phyloP scores from a whole-genome alignment of 2,888 invertebrate genomes.

The Alsophila aescularia region DNA sequence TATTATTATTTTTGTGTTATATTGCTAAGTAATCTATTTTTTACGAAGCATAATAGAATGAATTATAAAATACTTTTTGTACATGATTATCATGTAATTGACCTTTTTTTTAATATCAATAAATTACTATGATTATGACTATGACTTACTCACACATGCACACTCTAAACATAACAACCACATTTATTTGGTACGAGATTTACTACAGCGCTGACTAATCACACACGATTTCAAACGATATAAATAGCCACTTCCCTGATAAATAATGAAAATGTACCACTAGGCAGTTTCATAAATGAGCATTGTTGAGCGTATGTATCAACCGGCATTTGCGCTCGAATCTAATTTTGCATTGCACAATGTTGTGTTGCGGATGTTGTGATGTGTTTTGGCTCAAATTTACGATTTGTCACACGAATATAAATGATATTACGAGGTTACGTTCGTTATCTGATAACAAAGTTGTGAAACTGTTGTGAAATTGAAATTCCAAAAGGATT shows the following conservation, averaged over 20 bases:
- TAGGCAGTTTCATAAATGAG: conserved; percentile 30
- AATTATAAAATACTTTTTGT: no score
- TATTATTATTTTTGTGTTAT: no score
- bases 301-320: conserved; percentile 36
- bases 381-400: conserved; percentile 8
- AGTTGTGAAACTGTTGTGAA: neutral
- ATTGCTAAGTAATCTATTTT: no score
- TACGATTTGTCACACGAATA: conserved; percentile 3
- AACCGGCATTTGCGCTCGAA: conserved; percentile 27
- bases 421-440: conserved; percentile 2
- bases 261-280: conserved; percentile 34
- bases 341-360: conserved; percentile 30
- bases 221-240: conserved; percentile 7
- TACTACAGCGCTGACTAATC: no score
- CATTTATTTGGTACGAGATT: no score
- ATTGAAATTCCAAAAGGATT: no score
- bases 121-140: no score
- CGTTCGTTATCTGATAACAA: neutral
- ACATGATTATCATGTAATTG: no score
- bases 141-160: no score
- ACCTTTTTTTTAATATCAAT: no score
- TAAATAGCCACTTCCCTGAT: conserved; percentile 13
- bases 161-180: no score
- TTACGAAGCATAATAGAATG: no score
- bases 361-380: conserved; percentile 17